These are phyloP conservation scores for Trichoplusia ni DNA, from an alignment of 1,140 invertebrate genomes.

Conservation along the genomic window DNA sequence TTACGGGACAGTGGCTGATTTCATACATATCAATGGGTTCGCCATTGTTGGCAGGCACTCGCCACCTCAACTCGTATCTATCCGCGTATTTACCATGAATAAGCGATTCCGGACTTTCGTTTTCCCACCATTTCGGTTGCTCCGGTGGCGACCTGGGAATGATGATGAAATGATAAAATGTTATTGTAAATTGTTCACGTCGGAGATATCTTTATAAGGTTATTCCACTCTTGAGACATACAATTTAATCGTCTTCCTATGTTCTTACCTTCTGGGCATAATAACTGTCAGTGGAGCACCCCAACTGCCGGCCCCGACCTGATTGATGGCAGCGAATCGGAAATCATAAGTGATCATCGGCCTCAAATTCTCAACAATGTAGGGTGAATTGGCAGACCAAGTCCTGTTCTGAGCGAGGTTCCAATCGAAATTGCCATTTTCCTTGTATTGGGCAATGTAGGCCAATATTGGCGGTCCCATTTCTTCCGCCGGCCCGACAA, in stretches of 20 bases:
- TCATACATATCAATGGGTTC: constrained; percentile 92
- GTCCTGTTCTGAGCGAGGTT: constrained; percentile 85
- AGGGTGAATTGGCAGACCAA: constrained; percentile 88
- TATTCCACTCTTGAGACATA: neutral
- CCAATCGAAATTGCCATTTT: constrained; percentile 85
- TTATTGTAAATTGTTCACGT: neutral
- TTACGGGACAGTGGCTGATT: constrained; percentile 90
- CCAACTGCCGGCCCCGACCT: constrained; percentile 91
- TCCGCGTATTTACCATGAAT: constrained; percentile 84
- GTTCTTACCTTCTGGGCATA: constrained; percentile 81
- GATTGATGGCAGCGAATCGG: constrained; percentile 91
- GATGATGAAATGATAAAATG: constrained; percentile 9
- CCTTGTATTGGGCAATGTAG: constrained; percentile 89
- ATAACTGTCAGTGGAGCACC: constrained; percentile 81
- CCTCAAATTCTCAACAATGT: constrained; percentile 90
- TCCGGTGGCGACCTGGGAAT: constrained; percentile 67
- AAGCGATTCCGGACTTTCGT: constrained; percentile 68
- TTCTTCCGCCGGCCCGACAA: constrained; percentile 87
- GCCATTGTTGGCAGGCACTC: constrained; percentile 92
- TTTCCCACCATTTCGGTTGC: constrained; percentile 74
- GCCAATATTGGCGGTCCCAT: constrained; percentile 88
- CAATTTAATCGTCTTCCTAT: too few species aligned
- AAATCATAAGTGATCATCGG: constrained; percentile 92
- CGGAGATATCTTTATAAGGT: neutral
- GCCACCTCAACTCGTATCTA: constrained; percentile 91